A percentile compares a stretch with the other conserved stretches of the same genome.
These are phyloP conservation scores for Camponotus vicinus DNA, from an alignment of 1,140 invertebrate genomes.

Conservation along the genomic window DNA sequence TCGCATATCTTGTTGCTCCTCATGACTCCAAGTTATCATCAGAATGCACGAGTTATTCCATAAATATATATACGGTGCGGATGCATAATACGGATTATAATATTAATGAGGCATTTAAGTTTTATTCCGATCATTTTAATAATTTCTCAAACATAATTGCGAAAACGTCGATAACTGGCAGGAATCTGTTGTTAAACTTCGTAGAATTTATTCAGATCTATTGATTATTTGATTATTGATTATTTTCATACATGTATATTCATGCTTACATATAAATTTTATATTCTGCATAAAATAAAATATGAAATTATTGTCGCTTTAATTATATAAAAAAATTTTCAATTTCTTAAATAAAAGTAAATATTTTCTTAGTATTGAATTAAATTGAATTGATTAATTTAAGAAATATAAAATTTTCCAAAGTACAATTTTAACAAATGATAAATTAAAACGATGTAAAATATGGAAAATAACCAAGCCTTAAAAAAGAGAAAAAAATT, in stretches of 20 bases:
- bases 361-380: not conserved
- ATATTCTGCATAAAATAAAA: not conserved
- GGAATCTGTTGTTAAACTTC: constrained; percentile 19
- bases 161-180: not conserved
- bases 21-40: not conserved
- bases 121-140: constrained; percentile 3
- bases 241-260: not conserved
- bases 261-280: not conserved
- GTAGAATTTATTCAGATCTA: not conserved
- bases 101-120: not conserved
- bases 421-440: constrained; percentile 19
- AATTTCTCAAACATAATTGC: constrained; percentile 24
- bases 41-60: constrained; percentile 1
- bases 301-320: not conserved
- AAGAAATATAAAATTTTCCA: not conserved
- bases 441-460: not conserved
- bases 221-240: not conserved
- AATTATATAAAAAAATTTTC: not conserved
- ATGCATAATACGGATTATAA: not conserved
- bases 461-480: not conserved
- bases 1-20: not conserved
- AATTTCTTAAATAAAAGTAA: not conserved
- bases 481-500: not conserved
- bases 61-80: not conserved
- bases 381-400: not conserved